phyloP scores from a whole-genome alignment of 2,797 vertebrate genomes.

The Xenops minutus region DNA sequence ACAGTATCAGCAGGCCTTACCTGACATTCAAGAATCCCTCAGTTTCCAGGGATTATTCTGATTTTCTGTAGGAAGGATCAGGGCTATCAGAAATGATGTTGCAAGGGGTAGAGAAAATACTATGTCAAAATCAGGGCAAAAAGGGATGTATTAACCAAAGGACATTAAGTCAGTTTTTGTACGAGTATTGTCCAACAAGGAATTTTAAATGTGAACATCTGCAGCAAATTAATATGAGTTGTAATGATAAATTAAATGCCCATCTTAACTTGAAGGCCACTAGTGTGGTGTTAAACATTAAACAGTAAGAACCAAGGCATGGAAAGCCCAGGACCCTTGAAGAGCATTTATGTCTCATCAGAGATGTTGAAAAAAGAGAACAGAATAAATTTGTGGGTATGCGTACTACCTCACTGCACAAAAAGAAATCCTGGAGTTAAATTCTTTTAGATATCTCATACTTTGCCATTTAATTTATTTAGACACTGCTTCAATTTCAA shows the following conservation, averaged over 20 bases:
- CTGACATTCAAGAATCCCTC: not conserved
- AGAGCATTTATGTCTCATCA: not conserved
- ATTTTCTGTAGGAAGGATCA: not conserved
- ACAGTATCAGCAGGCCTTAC: not conserved
- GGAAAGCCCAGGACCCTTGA: not conserved
- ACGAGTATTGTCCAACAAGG: rapidly evolving
- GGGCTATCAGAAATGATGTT: not conserved
- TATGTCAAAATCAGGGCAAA: not conserved
- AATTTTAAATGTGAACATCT: not conserved
- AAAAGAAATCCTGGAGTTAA: not conserved
- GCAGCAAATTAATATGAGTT: not conserved
- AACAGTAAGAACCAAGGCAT: rapidly evolving
- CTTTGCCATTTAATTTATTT: not conserved
- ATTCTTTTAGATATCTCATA: not conserved
- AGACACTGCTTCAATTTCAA: not conserved
- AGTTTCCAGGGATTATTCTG: not conserved
- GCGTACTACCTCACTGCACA: not conserved
- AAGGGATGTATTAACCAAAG: not conserved
- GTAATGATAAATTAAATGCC: not conserved
- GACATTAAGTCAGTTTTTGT: not conserved
- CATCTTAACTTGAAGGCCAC: not conserved
- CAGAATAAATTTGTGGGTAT: not conserved
- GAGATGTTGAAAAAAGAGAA: not conserved
- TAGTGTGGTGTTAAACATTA: not conserved
- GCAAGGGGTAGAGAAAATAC: not conserved